Evolutionary conservation across 2,797 vertebrate genomes (phyloP).

Genomic region (Coregonus ussuriensis): DNA sequence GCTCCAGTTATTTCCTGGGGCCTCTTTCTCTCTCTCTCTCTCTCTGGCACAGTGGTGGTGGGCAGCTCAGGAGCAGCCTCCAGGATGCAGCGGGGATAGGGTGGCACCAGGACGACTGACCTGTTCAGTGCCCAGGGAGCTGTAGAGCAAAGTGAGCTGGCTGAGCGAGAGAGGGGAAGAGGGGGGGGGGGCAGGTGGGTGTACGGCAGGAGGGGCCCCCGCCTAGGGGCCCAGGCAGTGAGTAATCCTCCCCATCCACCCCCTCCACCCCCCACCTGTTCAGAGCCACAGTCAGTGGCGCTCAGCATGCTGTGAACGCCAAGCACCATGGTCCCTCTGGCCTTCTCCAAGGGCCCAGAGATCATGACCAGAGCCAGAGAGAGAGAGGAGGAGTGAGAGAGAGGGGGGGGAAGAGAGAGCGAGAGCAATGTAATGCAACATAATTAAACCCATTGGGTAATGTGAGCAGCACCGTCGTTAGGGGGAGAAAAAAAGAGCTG

Average conservation of each 20-base stretch:
- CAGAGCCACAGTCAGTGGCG: slow-evolving; percentile 61
- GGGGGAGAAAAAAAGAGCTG: slow-evolving; percentile 33
- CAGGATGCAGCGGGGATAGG: slow-evolving; percentile 22
- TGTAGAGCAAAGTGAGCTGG: slow-evolving; percentile 6
- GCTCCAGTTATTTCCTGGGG: slow-evolving; percentile 31
- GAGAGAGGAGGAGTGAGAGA: slow-evolving; percentile 23
- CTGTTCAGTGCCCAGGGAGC: slow-evolving; percentile 48
- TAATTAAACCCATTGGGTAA: slow-evolving; percentile 82
- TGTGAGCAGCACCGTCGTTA: slow-evolving; percentile 43
- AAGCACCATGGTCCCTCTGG: slow-evolving; percentile 60
- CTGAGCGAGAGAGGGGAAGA: slow-evolving; percentile 13
- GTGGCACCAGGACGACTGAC: slow-evolving; percentile 49
- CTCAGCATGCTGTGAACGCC: slow-evolving; percentile 67
- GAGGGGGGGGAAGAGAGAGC: slow-evolving; percentile 26
- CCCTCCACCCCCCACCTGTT: slow-evolving; percentile 65
- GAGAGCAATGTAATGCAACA: slow-evolving; percentile 68
- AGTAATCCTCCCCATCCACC: slow-evolving; percentile 46
- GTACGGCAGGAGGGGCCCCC: slow-evolving; percentile 61
- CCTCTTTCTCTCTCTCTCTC: slow-evolving; percentile 38
- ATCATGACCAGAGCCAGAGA: slow-evolving; percentile 62
- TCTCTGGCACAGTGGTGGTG: not conserved
- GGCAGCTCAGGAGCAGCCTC: slow-evolving; percentile 45
- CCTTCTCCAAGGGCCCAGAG: slow-evolving; percentile 58
- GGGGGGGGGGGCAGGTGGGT: slow-evolving; percentile 56
- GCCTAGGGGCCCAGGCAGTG: slow-evolving; percentile 66